Evolutionary conservation across 1,140 invertebrate genomes (phyloP).

Genomic region (Parasteatoda tepidariorum): DNA sequence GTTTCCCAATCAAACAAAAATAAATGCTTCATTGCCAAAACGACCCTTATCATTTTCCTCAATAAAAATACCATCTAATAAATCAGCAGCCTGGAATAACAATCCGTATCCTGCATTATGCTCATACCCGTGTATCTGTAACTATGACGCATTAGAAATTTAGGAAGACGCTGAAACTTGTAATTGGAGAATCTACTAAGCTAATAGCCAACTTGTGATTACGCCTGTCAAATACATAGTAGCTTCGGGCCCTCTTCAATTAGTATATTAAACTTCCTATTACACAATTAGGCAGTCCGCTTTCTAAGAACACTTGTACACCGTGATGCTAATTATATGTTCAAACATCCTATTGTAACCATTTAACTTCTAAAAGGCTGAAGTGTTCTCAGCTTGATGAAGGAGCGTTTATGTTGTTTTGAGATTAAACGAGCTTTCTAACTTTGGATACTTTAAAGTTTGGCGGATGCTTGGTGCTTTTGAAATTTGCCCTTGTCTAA

Average conservation of each 20-base stretch:
- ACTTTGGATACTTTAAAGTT: too few species aligned
- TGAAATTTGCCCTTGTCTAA: too few species aligned
- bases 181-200: conserved; percentile 12
- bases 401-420: background rate
- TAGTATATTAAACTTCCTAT: conserved; percentile 42
- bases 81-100: too few species aligned
- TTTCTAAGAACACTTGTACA: background rate
- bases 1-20: too few species aligned
- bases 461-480: too few species aligned
- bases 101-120: background rate
- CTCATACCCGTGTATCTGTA: background rate
- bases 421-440: background rate
- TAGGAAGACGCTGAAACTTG: background rate
- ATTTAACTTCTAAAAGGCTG: background rate
- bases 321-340: conserved; percentile 10
- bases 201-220: background rate
- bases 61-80: too few species aligned
- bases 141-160: background rate
- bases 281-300: background rate
- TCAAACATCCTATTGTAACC: conserved; percentile 9
- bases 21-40: too few species aligned
- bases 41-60: too few species aligned
- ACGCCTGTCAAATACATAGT: conserved; percentile 1
- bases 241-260: background rate
- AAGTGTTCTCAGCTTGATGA: background rate